phyloP scores from a whole-genome alignment of 2,888 invertebrate genomes.

The Zootermopsis nevadensis region DNA sequence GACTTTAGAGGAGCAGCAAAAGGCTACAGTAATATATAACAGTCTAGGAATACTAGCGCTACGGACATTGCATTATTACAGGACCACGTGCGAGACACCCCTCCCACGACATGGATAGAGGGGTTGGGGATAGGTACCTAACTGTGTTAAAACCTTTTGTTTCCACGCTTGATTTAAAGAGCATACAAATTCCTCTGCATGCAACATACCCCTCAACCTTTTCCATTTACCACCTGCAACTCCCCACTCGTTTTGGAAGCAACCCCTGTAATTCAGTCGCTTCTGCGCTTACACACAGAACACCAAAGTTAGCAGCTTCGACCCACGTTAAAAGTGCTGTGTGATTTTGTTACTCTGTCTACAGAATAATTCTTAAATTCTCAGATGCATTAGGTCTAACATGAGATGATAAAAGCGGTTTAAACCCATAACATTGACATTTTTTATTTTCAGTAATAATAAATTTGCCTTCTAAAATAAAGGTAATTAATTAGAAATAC shows the following conservation, averaged over 20 bases:
- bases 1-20: constrained; percentile 24
- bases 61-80: constrained; percentile 38
- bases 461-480: no score
- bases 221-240: constrained; percentile 19
- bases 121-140: constrained; percentile 13
- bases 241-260: neutral
- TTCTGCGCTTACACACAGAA: constrained; percentile 12
- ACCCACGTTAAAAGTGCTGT: constrained; percentile 16
- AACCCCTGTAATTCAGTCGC: neutral
- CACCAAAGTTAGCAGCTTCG: constrained; percentile 21
- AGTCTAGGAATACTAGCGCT: neutral
- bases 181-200: constrained; percentile 47
- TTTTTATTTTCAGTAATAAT: no score
- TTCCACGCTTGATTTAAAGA: constrained; percentile 50
- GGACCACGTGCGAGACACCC: constrained; percentile 21
- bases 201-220: constrained; percentile 21
- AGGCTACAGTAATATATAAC: constrained; percentile 17
- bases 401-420: no score
- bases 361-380: no score
- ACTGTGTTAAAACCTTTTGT: constrained; percentile 46
- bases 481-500: no score
- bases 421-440: no score
- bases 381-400: no score
- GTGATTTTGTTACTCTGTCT: neutral
- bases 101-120: neutral